Evolutionary conservation across 2,797 vertebrate species (phyloP).

Genomic region (Cynodonichthys magdalenae): DNA sequence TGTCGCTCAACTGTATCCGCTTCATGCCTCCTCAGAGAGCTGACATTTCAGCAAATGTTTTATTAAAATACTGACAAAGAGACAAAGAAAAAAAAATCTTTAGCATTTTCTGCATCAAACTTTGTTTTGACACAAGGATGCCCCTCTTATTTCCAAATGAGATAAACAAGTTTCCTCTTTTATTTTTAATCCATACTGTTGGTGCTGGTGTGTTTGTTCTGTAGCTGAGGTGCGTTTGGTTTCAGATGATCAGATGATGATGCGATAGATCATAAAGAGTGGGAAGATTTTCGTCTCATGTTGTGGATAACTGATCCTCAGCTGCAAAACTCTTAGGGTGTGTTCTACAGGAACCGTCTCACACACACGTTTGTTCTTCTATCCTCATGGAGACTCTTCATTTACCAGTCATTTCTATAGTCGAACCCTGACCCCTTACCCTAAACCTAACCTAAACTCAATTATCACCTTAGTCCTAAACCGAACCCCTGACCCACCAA

Average conservation of each 20-base stretch:
- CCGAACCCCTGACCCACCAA: no score
- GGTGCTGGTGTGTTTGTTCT: slow-evolving; percentile 33
- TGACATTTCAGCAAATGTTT: slow-evolving; percentile 3
- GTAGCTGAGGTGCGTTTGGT: slow-evolving; percentile 31
- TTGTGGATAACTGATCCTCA: background rate
- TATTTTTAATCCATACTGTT: slow-evolving; percentile 35
- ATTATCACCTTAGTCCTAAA: no score
- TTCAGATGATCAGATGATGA: slow-evolving; percentile 15
- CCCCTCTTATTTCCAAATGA: slow-evolving; percentile 15
- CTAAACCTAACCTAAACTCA: no score
- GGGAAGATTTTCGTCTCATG: slow-evolving; percentile 1
- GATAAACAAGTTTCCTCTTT: slow-evolving; percentile 22
- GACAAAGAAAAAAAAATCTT: slow-evolving; percentile 13
- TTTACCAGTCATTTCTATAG: no score
- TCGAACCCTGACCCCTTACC: no score
- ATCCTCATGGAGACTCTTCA: no score
- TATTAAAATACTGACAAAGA: slow-evolving; percentile 6
- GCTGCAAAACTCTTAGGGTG: no score
- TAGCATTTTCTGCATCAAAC: slow-evolving; percentile 7
- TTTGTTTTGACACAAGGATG: slow-evolving; percentile 10
- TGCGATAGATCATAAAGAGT: slow-evolving; percentile 18
- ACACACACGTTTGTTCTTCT: no score
- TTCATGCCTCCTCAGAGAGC: slow-evolving; percentile 1
- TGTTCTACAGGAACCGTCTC: no score
- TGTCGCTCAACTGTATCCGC: slow-evolving; percentile 31